phyloP scores from a whole-genome alignment of 1,140 invertebrate species.

The Eupristina koningsbergeri region DNA sequence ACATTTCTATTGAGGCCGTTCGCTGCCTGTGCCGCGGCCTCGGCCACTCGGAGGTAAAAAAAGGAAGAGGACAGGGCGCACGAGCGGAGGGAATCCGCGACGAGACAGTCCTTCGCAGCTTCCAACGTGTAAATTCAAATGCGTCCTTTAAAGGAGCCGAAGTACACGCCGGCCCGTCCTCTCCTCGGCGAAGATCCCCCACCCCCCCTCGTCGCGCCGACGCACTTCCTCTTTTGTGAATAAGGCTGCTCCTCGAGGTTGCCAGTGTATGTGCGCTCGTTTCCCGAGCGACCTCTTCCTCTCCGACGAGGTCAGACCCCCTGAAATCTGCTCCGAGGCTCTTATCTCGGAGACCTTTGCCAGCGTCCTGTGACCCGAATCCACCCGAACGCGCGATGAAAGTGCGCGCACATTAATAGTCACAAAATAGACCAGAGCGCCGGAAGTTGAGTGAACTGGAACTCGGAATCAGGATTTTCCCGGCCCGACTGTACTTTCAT shows the following conservation, averaged over 20 bases:
- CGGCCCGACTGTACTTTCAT: neutral
- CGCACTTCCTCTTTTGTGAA: neutral
- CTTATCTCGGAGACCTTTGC: slow-evolving; percentile 12
- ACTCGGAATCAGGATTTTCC: neutral
- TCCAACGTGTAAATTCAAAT: slow-evolving; percentile 33
- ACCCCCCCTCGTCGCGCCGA: slow-evolving; percentile 7
- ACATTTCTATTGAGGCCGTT: slow-evolving; percentile 20
- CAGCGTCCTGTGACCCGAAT: slow-evolving; percentile 36
- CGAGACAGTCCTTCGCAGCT: slow-evolving; percentile 36
- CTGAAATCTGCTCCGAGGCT: too few species aligned
- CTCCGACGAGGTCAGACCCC: slow-evolving; percentile 19
- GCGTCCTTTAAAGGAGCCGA: slow-evolving; percentile 23
- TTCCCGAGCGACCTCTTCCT: neutral
- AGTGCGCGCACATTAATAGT: neutral
- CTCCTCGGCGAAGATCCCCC: slow-evolving; percentile 1
- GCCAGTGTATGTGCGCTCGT: neutral
- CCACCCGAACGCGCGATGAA: neutral
- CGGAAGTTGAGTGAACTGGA: neutral
- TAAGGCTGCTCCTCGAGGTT: neutral
- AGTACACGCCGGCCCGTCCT: too few species aligned
- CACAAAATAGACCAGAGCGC: neutral
- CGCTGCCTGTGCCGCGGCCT: neutral
- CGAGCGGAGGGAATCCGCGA: neutral
- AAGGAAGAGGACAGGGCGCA: neutral
- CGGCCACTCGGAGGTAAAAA: neutral